These are phyloP conservation scores for Eulithis prunata DNA, from an alignment of 2,888 invertebrate species.

Conservation along the genomic window DNA sequence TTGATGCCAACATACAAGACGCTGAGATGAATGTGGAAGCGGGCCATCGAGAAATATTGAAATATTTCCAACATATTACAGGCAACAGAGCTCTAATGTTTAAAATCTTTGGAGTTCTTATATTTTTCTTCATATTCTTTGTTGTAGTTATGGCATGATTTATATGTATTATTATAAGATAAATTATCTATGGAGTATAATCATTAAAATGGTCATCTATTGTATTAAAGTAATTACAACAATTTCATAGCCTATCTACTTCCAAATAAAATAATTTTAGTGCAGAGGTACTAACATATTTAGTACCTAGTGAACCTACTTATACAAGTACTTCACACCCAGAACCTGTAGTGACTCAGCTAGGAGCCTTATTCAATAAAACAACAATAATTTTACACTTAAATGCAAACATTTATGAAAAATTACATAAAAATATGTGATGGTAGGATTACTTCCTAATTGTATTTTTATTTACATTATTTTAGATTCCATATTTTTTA, in stretches of 20 bases:
- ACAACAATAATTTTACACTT: not conserved
- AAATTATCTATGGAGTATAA: constrained; percentile 24
- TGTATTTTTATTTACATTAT: constrained; percentile 39
- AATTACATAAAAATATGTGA: constrained; percentile 38
- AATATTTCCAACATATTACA: constrained; percentile 98
- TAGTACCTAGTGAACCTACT: too few species aligned
- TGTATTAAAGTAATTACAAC: constrained; percentile 10
- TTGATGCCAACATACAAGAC: constrained; percentile 98
- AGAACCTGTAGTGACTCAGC: too few species aligned
- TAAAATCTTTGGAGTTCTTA: constrained; percentile 98
- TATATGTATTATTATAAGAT: constrained; percentile 13
- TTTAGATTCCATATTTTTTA: constrained; percentile 20
- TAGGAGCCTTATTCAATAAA: constrained; percentile 14
- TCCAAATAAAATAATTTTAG: too few species aligned
- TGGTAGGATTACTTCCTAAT: constrained; percentile 39
- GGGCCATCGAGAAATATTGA: constrained; percentile 98
- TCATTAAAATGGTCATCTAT: constrained; percentile 18
- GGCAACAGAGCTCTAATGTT: constrained; percentile 99
- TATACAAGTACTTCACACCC: too few species aligned
- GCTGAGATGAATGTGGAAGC: constrained; percentile 98
- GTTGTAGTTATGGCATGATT: constrained; percentile 95
- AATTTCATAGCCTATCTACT: too few species aligned
- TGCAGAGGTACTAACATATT: too few species aligned
- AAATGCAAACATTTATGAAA: constrained; percentile 37
- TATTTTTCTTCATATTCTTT: constrained; percentile 99